phyloP scores from a whole-genome alignment of 2,888 invertebrate genomes.

The Polyommatus icarus region DNA sequence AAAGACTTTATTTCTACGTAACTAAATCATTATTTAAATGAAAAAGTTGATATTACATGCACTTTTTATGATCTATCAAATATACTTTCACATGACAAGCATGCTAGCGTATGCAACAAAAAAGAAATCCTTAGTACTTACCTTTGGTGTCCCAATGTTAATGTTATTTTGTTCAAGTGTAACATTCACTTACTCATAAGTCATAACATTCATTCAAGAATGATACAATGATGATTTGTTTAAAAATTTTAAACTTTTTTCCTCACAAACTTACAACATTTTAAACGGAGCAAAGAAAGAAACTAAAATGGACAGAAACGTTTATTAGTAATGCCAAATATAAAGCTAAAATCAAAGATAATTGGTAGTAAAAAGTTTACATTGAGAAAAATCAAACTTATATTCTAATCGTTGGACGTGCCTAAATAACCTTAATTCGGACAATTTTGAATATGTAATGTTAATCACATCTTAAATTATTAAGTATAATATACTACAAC shows the following conservation, averaged over 20 bases:
- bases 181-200: not conserved
- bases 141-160: not conserved
- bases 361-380: not conserved
- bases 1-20: too few relatives aligned
- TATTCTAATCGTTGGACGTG: constrained; percentile 6
- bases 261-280: not conserved
- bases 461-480: constrained; percentile 20
- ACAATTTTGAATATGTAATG: not conserved
- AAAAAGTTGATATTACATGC: not conserved
- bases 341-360: constrained; percentile 46
- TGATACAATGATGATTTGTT: not conserved
- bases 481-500: not conserved
- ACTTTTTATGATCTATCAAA: not conserved
- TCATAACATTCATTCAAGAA: not conserved
- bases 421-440: constrained; percentile 9
- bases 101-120: constrained; percentile 50
- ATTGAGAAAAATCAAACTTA: constrained; percentile 32
- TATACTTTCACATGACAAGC: constrained; percentile 39
- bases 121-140: constrained; percentile 6
- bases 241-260: too few relatives aligned
- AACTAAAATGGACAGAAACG: constrained; percentile 47
- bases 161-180: not conserved
- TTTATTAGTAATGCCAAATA: constrained; percentile 68
- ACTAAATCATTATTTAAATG: too few relatives aligned
- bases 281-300: constrained; percentile 45